A percentile compares a stretch with the other conserved stretches of the same genome.
These are phyloP conservation scores for Tychaedon coryphoeus DNA, from an alignment of 2,113 vertebrate species.

Conservation along the genomic window DNA sequence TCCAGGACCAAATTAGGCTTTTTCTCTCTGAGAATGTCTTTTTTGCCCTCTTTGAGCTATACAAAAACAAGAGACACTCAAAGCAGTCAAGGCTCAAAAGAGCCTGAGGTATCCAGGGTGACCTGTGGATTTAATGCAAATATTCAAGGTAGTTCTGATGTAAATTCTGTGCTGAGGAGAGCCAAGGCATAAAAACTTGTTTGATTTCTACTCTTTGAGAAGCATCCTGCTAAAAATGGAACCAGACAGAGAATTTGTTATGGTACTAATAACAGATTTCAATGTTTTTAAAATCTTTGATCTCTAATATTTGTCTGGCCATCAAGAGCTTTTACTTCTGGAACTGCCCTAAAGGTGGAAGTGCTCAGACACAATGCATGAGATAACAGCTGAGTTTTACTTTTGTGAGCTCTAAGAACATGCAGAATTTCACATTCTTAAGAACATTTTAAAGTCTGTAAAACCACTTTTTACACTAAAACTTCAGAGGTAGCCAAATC, in stretches of 20 bases:
- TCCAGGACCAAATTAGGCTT: background rate
- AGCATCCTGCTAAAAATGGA: background rate
- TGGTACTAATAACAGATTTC: background rate
- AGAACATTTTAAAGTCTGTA: background rate
- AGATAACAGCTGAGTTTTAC: background rate
- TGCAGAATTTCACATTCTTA: background rate
- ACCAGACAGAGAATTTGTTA: background rate
- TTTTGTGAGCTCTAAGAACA: background rate
- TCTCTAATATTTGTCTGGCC: background rate
- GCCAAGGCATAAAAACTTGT: background rate
- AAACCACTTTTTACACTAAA: background rate
- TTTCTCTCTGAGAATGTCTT: background rate
- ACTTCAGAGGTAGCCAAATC: background rate
- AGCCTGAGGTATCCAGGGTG: background rate
- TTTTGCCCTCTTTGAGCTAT: background rate
- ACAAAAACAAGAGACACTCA: background rate
- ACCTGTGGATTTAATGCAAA: background rate
- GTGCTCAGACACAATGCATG: background rate
- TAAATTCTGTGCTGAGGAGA: background rate
- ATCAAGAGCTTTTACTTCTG: background rate
- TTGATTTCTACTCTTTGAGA: background rate
- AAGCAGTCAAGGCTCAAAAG: background rate
- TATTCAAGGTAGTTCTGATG: background rate
- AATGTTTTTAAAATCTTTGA: background rate
- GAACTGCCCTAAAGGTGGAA: background rate